Conservation (phyloP, 2,113 vertebrate genomes). For the Mesoclemmys tuberculata region DNA sequence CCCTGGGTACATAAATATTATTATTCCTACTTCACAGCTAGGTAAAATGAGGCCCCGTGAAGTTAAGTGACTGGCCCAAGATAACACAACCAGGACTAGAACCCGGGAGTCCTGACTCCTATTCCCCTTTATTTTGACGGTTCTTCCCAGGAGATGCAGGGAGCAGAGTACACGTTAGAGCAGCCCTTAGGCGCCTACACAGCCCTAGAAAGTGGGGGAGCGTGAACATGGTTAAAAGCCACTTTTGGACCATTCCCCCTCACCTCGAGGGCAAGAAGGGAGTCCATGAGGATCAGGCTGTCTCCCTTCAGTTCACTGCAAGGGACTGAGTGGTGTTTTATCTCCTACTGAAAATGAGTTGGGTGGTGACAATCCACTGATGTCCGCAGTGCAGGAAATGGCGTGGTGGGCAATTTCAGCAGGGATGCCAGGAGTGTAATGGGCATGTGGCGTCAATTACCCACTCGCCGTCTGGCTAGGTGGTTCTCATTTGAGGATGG, state of each 20-base stretch:
- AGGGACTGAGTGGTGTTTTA: too few species aligned
- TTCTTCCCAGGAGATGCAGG: background rate
- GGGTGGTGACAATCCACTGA: background rate
- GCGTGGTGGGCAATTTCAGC: background rate
- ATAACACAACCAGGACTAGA: background rate
- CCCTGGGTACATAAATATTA: background rate
- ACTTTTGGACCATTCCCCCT: background rate
- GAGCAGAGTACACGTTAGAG: background rate
- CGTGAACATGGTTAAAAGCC: background rate
- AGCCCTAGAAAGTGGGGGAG: background rate
- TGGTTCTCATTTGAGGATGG: too few species aligned
- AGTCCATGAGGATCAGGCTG: background rate
- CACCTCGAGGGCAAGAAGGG: background rate
- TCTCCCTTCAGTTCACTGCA: too few species aligned
- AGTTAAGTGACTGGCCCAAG: background rate
- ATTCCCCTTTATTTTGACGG: too few species aligned
- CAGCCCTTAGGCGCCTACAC: background rate
- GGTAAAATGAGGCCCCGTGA: background rate
- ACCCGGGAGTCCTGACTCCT: background rate
- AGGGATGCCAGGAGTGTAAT: background rate
- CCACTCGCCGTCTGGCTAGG: too few species aligned
- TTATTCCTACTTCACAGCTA: background rate
- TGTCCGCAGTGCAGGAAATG: background rate
- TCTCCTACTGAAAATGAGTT: background rate
- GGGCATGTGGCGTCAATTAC: too few species aligned